phyloP scores from a whole-genome alignment of 2,113 vertebrate species.

The Cebus imitator region DNA sequence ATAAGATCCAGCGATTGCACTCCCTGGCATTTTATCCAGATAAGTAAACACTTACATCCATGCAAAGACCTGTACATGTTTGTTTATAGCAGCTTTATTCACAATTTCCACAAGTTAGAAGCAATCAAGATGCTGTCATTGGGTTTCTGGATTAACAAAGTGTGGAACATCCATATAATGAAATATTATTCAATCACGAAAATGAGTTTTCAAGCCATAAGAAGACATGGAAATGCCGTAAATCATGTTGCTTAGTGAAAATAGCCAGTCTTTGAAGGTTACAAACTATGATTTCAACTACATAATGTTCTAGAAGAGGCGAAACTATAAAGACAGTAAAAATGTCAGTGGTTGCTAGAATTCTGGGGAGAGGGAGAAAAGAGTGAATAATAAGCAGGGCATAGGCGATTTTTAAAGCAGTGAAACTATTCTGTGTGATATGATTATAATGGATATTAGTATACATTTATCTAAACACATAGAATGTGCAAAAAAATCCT shows the following conservation, averaged over 20 bases:
- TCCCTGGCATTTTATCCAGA: background rate
- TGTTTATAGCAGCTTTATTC: background rate
- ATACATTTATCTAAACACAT: background rate
- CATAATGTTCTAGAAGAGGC: background rate
- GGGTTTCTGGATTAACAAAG: background rate
- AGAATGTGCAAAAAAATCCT: background rate
- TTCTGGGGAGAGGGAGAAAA: too few relatives aligned
- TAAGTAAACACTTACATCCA: background rate
- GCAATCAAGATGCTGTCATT: background rate
- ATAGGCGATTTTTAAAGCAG: background rate
- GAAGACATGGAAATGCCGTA: background rate
- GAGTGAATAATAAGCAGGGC: background rate
- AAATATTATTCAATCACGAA: background rate
- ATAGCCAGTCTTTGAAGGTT: background rate
- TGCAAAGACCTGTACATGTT: background rate
- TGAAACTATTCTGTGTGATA: background rate
- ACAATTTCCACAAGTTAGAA: background rate
- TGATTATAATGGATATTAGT: background rate
- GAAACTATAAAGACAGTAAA: background rate
- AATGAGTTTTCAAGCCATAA: background rate
- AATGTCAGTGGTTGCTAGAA: background rate
- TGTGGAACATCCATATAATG: background rate
- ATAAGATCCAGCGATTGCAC: background rate
- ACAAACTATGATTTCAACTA: background rate
- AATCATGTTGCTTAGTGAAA: background rate